Base-by-base conservation (phyloP, 2,888 invertebrate genomes). In the Metalampra italica region DNA sequence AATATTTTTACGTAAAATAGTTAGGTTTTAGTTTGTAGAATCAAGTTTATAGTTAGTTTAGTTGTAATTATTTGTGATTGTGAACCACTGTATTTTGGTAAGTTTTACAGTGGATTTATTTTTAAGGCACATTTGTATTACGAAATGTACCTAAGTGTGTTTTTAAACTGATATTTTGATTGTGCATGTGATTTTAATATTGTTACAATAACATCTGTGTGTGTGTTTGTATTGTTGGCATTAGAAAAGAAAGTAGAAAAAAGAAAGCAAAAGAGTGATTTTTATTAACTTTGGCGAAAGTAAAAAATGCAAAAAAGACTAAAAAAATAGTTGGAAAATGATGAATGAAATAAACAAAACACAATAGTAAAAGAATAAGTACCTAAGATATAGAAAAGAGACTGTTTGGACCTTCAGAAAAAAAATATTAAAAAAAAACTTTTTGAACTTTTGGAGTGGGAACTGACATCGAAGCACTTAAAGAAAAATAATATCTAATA, bases 81-180 rank as follows among this genome's bases (percentile, higher is more conserved):
- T 11, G n/a, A 8, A 11, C 36, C n/a, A n/a, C 36, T 59, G 59
- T 59, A 54, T 36, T 47, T 55, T 57, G 59, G 59, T 57, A 57
- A 59, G 56, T 52, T 51, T 50, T 59, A 39, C 55, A 51, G 59
- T 58, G 46, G 45, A 44, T 37, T 48, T 12, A 13, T 43, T 22
- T 8, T 5, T 36, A 8, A 22, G 22, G 22, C 22, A 22, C 22
- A 22, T 22, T 22, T 22, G 22, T 22, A 34, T 34, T 34, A 34
- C 8, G 7, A 7, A 34, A 34, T 34, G 34, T 11, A 34, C 9
- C 9, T 34, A 30, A 7, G 30, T 30, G 34, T 34, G 9, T 11
- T 34, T 34, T 34, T 34, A 4, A 34, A 34, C 11, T 34, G 34
- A 11, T 34, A 4, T 11, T 9, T 34, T 34, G 34, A 34, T 34